Evolutionary conservation across 2,888 invertebrate species (phyloP).

Genomic region (Andrena minutula): DNA sequence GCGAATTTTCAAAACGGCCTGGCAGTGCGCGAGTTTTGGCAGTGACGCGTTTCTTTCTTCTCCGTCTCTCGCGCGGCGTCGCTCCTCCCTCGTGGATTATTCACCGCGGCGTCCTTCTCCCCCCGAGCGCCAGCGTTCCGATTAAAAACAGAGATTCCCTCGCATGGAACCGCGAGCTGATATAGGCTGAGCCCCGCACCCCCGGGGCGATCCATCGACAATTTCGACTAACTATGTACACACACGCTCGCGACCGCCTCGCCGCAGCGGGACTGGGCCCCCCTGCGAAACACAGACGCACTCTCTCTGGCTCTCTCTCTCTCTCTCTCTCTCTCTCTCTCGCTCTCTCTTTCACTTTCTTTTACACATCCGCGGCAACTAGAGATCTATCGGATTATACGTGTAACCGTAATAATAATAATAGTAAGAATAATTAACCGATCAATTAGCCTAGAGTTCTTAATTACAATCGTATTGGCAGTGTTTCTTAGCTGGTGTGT

Average conservation of each 20-base stretch:
- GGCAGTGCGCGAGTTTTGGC: constrained; percentile 68
- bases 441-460: constrained; percentile 74
- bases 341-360: not conserved
- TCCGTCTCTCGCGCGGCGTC: constrained; percentile 1
- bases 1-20: constrained; percentile 9
- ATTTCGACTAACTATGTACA: constrained; percentile 75
- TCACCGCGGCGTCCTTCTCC: constrained; percentile 2
- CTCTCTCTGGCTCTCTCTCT: too few species aligned
- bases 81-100: constrained; percentile 5
- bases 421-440: constrained; percentile 76
- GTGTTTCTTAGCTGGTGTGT: constrained; percentile 84
- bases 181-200: constrained; percentile 8
- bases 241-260: constrained; percentile 35
- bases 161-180: constrained; percentile 35
- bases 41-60: constrained; percentile 65
- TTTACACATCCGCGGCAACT: constrained; percentile 58
- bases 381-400: constrained; percentile 73
- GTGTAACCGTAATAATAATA: constrained; percentile 70
- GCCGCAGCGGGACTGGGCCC: constrained; percentile 7
- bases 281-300: too few species aligned
- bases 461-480: constrained; percentile 84
- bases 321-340: too few species aligned
- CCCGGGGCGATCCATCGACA: constrained; percentile 40
- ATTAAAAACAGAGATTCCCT: constrained; percentile 17
- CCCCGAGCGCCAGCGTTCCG: constrained; percentile 2